Evolutionary conservation across 2,113 vertebrate species (phyloP).

Genomic region (Scophthalmus maximus): DNA sequence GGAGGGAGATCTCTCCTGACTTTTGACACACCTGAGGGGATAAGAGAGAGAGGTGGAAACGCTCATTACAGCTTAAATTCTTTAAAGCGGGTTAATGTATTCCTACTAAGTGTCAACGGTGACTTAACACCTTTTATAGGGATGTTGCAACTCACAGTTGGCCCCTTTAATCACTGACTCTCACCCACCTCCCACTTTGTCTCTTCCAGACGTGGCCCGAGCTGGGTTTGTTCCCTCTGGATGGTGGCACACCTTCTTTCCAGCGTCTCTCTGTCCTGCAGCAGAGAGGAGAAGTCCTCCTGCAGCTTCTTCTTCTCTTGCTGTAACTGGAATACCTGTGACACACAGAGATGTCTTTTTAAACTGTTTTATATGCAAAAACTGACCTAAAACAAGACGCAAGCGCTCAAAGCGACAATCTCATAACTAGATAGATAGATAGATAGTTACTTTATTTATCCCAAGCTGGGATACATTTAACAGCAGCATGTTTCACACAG

Average conservation of each 20-base stretch:
- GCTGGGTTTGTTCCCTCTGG: slow-evolving; percentile 92
- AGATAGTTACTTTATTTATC: too few species aligned
- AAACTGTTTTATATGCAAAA: background rate
- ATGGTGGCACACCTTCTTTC: slow-evolving; percentile 92
- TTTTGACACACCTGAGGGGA: slow-evolving; percentile 94
- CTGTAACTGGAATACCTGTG: slow-evolving; percentile 93
- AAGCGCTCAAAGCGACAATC: background rate
- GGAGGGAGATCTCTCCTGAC: slow-evolving; percentile 95
- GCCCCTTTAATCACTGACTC: slow-evolving; percentile 6
- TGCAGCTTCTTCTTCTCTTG: slow-evolving; percentile 98
- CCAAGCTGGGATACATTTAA: too few species aligned
- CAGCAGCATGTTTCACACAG: too few species aligned
- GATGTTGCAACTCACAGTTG: background rate
- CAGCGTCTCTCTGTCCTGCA: slow-evolving; percentile 93
- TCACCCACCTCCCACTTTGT: slow-evolving; percentile 96
- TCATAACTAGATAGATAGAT: too few species aligned
- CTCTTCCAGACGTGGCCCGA: slow-evolving; percentile 95
- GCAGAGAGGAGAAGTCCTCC: slow-evolving; percentile 93
- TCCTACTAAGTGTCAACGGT: too few species aligned
- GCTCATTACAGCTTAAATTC: too few species aligned
- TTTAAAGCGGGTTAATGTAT: too few species aligned
- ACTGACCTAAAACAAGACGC: too few species aligned
- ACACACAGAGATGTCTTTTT: slow-evolving; percentile 15
- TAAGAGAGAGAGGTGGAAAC: background rate
- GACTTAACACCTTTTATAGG: too few species aligned